phyloP scores from a whole-genome alignment of 2,888 invertebrate genomes.

The Listrodromus nycthemerus region DNA sequence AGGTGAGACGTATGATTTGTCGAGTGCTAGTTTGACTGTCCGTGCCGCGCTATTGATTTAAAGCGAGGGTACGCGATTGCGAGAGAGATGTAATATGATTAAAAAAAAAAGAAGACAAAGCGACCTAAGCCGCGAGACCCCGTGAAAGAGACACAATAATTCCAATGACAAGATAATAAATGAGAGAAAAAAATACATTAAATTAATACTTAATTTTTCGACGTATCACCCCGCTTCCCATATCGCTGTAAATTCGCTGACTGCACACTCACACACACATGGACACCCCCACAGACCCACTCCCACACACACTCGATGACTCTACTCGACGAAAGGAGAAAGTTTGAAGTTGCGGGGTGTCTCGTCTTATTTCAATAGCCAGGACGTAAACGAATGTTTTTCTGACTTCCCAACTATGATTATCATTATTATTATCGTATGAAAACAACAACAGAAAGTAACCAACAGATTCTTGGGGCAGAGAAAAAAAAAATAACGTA shows the following conservation, averaged over 20 bases:
- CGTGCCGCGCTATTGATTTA: slow-evolving; percentile 11
- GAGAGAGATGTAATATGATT: slow-evolving; percentile 4
- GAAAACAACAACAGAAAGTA: slow-evolving; percentile 24
- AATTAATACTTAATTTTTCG: neutral
- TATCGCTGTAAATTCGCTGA: slow-evolving; percentile 51
- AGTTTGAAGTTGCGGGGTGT: slow-evolving; percentile 21
- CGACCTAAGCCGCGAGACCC: slow-evolving; percentile 53
- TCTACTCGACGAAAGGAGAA: neutral
- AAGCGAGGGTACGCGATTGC: neutral
- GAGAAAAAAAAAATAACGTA: slow-evolving; percentile 7
- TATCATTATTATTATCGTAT: slow-evolving; percentile 8
- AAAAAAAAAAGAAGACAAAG: slow-evolving; percentile 3
- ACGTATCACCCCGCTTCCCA: slow-evolving; percentile 52
- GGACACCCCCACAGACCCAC: neutral
- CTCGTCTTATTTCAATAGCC: slow-evolving; percentile 4
- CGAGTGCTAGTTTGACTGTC: neutral
- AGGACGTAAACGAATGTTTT: neutral
- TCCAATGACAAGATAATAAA: slow-evolving; percentile 4
- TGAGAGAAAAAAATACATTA: neutral
- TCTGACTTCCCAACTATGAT: neutral
- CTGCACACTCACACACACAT: slow-evolving; percentile 3
- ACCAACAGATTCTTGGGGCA: neutral
- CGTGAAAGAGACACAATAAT: slow-evolving; percentile 9
- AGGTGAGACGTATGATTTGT: slow-evolving; percentile 2
- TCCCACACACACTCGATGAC: neutral